A percentile compares a stretch with the other conserved stretches of the same genome.
Conservation (phyloP, 1,140 invertebrate species). For the Caenorhabditis inopinata region DNA sequence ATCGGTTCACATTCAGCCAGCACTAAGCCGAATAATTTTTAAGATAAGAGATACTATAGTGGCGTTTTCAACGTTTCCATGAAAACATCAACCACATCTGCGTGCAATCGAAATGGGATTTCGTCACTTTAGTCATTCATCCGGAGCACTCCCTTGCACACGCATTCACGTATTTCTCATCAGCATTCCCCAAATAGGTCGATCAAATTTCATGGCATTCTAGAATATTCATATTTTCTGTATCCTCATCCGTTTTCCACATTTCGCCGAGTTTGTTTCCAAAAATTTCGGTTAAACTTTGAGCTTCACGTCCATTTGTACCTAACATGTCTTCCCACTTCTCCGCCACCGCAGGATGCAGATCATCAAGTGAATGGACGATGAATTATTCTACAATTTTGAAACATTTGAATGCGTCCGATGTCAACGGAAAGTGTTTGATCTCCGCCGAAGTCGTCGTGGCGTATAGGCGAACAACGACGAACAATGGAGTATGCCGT, state of each 20-base stretch:
- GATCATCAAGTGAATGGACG: conserved; percentile 16
- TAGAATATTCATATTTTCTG: conserved; percentile 14
- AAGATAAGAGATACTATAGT: too few relatives aligned
- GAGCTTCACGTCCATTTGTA: background rate
- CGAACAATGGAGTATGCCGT: conserved; percentile 3
- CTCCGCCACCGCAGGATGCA: background rate
- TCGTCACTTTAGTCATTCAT: background rate
- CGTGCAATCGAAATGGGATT: background rate
- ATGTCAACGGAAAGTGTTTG: background rate
- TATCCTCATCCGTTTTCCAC: background rate
- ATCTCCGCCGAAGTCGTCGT: background rate
- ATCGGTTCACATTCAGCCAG: too few relatives aligned
- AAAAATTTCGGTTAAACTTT: background rate
- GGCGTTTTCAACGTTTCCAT: too few relatives aligned
- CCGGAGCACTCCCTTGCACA: background rate
- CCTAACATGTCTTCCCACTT: background rate
- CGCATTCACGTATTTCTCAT: background rate
- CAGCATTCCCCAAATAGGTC: conserved; percentile 6
- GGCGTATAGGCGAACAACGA: background rate
- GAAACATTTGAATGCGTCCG: conserved; percentile 1
- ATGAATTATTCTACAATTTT: conserved; percentile 31
- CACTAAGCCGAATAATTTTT: too few relatives aligned
- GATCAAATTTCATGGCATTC: conserved; percentile 21
- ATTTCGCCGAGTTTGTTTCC: background rate
- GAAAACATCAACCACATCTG: background rate